Base-by-base conservation (phyloP, 2,797 vertebrate species). In the Brachymystax lenok region DNA sequence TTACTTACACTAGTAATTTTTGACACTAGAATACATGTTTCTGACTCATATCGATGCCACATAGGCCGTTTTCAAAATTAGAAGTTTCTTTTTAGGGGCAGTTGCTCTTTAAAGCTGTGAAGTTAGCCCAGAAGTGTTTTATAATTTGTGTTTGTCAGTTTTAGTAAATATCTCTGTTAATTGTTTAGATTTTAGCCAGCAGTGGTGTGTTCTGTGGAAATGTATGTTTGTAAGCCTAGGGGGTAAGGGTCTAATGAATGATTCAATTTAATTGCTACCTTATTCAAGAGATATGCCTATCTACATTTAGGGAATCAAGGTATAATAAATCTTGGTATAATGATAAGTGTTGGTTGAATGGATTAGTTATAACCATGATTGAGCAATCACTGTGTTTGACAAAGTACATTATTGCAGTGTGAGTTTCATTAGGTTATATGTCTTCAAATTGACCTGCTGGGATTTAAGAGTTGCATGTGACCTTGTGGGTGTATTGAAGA, bases 401-500 rank as follows among this genome's bases (percentile, higher is more conserved):
- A 66, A 28, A 27, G 63, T 28, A 30, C 63, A 66, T 28, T 27
- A 66, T 30, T 66, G 19, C 56, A 66, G 2, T 66, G 5, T 28
- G 40, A 46, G 40, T 46, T 46, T 46, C 40, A 46, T 46, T 46
- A 46, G 40, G 40, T 46, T 46, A 13, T 46, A 46, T 12, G 10
- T 46, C 40, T 71, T 40, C 0, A 50, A 19, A 66, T 79, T 46
- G 13, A 71, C 21, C 67, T 78, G 74, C 71, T 50, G 6, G 67
- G 69, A 84, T 63, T 16, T 13, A 24, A 74, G 59, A 40, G 40
- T 40, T 46, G 40, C 40, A 12, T 46, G 40, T 46, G 40, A 46
- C 83, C 83, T 79, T 73, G 59, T 50, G 8, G 24, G 21, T 63
- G 77, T 54, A 71, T 56, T 3, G 1, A 0, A 71, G 78, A 86